Base-by-base conservation (phyloP, 2,797 vertebrate species). In the Paedocypris micromegethes region DNA sequence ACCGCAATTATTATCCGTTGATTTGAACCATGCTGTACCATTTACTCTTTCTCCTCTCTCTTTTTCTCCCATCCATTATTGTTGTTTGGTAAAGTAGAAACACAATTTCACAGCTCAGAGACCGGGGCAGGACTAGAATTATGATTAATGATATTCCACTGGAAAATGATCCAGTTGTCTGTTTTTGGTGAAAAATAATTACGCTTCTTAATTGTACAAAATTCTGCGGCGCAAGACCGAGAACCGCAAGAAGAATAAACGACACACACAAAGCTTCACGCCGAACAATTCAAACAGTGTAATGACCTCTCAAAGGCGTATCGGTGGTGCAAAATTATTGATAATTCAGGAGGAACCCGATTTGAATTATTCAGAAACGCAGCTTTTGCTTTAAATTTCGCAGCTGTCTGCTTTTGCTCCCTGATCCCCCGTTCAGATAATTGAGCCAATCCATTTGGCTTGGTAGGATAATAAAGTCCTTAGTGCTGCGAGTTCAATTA, bases 31-130 rank as follows among this genome's bases (percentile, higher is more conserved):
- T 68, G 69, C 73, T 76, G 67, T 73, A 80, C 76, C 9, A 80
- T 79, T 76, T 79, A 80, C 79, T 79, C 79, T 79, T 81, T 81
- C 72, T 79, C 61, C 68, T 44, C 40, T 72, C 42, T 68, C 58
- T 59, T 48, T 57, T 55, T 44, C 55, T 79, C 69, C 77, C 76
- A 82, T 83, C 83, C 79, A 85, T 87, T 87, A 88, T 88, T 88
- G 85, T 88, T 88, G 86, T 88, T 88, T 89, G 86, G 80, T 79
- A 86, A 88, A 85, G 85, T 85, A 88, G 86, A 88, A 86, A 83
- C 84, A 86, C 85, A 88, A 89, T 89, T 89, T 89, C 87, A 89
- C 88, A 88, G 86, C 84, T 83, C 85, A 88, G 78, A 77, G 83
- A 78, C 84, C 76, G 74, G 81, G 87, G 86, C 85, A 81, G 82